Evolutionary conservation across 2,797 vertebrate species (phyloP).

Genomic region (Steatocranus sp.): DNA sequence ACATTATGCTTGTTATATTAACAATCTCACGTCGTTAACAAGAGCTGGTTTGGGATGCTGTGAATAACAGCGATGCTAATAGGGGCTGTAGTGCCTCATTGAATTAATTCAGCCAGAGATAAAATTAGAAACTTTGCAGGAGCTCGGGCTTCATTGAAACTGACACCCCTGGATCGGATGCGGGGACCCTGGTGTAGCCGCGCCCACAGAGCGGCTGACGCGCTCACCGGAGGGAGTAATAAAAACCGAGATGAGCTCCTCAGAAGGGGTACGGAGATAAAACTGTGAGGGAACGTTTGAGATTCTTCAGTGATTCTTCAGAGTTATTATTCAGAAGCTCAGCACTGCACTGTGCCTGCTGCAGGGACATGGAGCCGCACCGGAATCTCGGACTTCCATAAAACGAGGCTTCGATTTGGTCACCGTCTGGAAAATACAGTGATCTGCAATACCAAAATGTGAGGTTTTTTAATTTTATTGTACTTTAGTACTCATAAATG

Average conservation of each 20-base stretch:
- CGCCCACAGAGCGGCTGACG: neutral
- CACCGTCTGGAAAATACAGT: neutral
- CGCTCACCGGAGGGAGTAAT: neutral
- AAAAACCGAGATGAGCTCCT: neutral
- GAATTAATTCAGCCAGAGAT: neutral
- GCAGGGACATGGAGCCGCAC: neutral
- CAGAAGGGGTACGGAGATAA: neutral
- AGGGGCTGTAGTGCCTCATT: neutral
- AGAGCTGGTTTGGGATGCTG: neutral
- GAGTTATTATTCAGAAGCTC: neutral
- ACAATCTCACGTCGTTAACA: rapidly evolving
- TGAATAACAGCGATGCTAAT: neutral
- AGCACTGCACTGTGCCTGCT: neutral
- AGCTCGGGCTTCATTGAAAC: neutral
- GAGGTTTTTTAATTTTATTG: neutral
- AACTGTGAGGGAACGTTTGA: neutral
- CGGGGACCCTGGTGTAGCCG: neutral
- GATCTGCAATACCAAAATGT: neutral
- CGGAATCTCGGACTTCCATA: neutral
- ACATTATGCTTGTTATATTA: neutral
- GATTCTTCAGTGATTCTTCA: neutral
- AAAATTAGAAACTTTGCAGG: neutral
- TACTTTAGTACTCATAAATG: neutral
- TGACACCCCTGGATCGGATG: neutral
- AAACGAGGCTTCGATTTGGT: neutral